phyloP scores from a whole-genome alignment of 2,797 vertebrate genomes.

The Limosa lapponica region DNA sequence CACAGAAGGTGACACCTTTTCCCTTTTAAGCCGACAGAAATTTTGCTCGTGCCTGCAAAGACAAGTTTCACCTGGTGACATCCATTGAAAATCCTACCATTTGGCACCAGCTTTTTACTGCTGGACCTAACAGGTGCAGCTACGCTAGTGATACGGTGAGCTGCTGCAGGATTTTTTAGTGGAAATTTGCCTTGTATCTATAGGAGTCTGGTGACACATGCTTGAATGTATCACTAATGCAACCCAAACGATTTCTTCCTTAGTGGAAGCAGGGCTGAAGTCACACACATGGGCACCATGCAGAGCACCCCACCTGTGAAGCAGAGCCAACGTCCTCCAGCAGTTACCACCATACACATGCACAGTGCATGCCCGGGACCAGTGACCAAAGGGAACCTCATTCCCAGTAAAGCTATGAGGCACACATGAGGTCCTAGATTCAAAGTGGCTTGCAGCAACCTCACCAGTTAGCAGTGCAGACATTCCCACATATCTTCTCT shows the following conservation, averaged over 20 bases:
- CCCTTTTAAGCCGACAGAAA: neutral
- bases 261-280: neutral
- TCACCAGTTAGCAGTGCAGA: too few species aligned
- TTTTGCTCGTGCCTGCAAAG: neutral
- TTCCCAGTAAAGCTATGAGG: too few species aligned
- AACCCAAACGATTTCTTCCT: neutral
- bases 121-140: neutral
- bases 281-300: neutral
- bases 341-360: neutral
- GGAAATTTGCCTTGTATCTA: neutral
- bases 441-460: too few species aligned
- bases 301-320: neutral
- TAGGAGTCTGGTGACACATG: fast-evolving
- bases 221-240: fast-evolving
- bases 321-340: neutral
- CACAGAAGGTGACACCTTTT: neutral
- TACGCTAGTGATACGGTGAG: neutral
- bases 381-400: too few species aligned
- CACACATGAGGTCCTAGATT: too few species aligned
- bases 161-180: neutral
- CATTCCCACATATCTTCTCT: too few species aligned
- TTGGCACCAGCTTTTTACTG: neutral
- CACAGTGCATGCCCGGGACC: neutral
- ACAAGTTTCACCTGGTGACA: neutral
- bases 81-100: neutral